Conservation (phyloP, 2,888 invertebrate species). For the Scaptomyza flava region DNA sequence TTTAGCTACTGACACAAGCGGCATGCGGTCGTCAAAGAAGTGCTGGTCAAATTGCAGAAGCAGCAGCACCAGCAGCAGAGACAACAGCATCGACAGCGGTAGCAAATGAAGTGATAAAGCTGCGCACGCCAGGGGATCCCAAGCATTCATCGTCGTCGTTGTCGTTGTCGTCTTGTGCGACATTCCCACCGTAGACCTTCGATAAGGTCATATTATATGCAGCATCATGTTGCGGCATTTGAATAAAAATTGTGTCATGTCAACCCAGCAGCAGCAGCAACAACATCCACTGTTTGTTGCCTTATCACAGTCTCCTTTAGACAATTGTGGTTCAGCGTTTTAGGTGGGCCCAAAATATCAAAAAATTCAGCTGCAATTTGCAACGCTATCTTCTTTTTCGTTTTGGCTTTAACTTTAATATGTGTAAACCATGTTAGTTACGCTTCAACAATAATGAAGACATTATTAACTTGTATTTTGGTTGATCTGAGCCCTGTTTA, state of each 20-base stretch:
- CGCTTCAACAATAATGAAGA: conserved; percentile 83
- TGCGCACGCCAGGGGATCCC: conserved; percentile 72
- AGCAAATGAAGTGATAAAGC: conserved; percentile 81
- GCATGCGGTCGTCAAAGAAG: conserved; percentile 78
- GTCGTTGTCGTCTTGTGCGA: conserved; percentile 65
- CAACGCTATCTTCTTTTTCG: conserved; percentile 36
- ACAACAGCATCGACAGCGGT: conserved; percentile 53
- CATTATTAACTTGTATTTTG: conserved; percentile 82
- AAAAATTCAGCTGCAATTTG: conserved; percentile 24
- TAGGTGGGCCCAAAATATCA: conserved; percentile 37
- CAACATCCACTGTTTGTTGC: conserved; percentile 38
- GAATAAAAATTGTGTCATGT: conserved; percentile 80
- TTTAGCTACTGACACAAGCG: conserved; percentile 70
- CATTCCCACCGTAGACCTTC: conserved; percentile 70
- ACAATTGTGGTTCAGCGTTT: conserved; percentile 54
- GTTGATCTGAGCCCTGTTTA: conserved; percentile 54
- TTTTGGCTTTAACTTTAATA: conserved; percentile 74
- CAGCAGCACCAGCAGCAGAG: conserved; percentile 25
- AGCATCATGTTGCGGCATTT: conserved; percentile 74
- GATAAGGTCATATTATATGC: conserved; percentile 61
- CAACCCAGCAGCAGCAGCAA: conserved; percentile 35
- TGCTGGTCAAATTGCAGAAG: conserved; percentile 74
- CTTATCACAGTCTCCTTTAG: conserved; percentile 61
- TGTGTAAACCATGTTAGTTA: conserved; percentile 83
- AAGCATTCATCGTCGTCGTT: conserved; percentile 16